Evolutionary conservation across 2,797 vertebrate species (phyloP), one percentile per base, ranked within the genome.

Genomic region (Chromis chromis): DNA sequence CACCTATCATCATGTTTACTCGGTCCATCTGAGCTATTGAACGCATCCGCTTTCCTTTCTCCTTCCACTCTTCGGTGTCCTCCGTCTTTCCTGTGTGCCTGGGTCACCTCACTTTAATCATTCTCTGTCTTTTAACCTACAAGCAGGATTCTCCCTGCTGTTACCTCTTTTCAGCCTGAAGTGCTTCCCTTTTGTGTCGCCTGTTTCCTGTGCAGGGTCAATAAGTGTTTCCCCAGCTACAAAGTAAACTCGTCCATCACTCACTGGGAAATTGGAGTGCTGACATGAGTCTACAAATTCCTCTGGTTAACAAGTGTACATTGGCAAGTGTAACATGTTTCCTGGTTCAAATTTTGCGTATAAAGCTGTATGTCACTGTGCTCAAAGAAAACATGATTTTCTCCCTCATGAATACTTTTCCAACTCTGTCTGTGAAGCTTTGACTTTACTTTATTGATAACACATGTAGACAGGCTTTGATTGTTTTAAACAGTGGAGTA

Each of bases 161-260:
- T 73, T 60, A 27, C 19, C 40, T 24, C 28, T 69, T 49, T 65
- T 65, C 46, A 39, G n/a, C 60, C 7, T 3, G 21, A 59, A 67
- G 55, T 72, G 52, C 61, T 72, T 81, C 85, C 85, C 76, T 83
- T 68, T 69, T 70, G 60, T 60, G 65, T 66, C 28, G 46, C 64
- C 73, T 65, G 52, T 66, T 88, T 91, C 79, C 86, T 78, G 62
- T 57, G 8, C 53, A 49, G 74, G 50, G 19, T 81, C 56, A 74
- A 6, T 56, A 64, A 74, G 44, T 59, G 40, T 67, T 65, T 82
- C 78, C 75, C 27, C 27, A 39, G 52, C 75, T 67, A 33, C 17
- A 52, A 59, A 69, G 61, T 28, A 28, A 60, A 66, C 48, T 21
- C 25, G 42, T 60, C 65, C 58, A 57, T 65, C 56, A 56, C 58